Evolutionary conservation across 2,113 vertebrate genomes (phyloP), one percentile per base, ranked within the genome.

Genomic region (Carassius carassius): DNA sequence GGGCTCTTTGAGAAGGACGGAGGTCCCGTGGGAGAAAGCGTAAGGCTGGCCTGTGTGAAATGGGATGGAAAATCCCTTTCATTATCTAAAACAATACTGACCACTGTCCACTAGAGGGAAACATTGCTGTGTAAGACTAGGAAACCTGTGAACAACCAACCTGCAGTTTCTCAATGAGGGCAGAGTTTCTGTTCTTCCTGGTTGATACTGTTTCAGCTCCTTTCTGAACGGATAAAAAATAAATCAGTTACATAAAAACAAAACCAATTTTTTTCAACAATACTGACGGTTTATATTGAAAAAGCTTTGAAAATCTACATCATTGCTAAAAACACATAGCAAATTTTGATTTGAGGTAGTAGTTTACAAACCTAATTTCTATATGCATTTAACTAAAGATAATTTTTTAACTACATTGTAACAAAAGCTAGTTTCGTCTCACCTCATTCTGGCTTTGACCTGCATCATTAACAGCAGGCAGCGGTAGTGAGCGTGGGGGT

Each of bases 131-230:
- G 67, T 19, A 72, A 10, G 12, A 44, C 76, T 16, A 47, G 11
- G 44, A 47, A 37, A 37, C 35, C 29, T 29, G 29, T 29, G 29
- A 37, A 37, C 41, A 41, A 41, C 41, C 41, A 56, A 94, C 94
- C 93, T 95, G 93, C 8, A 95, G 90, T 86, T 94, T 94, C 87
- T 95, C 94, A 21, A 95, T 93, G 25, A 94, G 92, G 65, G 92
- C 93, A 2, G 94, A 94, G 89, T 93, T 95, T 82, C 92, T 86
- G 16, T 92, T 89, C 90, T 93, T 81, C 87, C 92, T 93, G 91
- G 89, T 9, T 81, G 84, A 78, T 87, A 85, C 21, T 1, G 90
- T 87, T 8, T 54, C 87, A 4, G 86, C 82, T 17, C 32, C 87
- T 87, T 86, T 78, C 88, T 88, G 75, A 84, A 11, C 85, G 37